Evolutionary conservation across 2,797 vertebrate species (phyloP).

Genomic region (Microhierax caerulescens): DNA sequence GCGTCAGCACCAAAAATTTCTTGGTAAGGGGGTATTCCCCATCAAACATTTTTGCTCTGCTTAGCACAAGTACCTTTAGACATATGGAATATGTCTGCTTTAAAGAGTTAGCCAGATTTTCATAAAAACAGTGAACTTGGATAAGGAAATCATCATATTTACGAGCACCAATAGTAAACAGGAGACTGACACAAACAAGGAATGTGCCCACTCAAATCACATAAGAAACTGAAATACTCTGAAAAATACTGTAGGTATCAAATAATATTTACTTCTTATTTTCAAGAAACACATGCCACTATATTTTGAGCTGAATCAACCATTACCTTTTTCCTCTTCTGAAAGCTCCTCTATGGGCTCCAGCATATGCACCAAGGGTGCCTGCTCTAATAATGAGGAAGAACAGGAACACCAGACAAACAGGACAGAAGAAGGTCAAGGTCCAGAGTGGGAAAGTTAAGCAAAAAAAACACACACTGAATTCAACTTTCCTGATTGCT

Average conservation of each 20-base stretch:
- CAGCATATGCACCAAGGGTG: slow-evolving; percentile 73
- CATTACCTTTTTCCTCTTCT: slow-evolving; percentile 83
- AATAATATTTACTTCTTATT: not conserved
- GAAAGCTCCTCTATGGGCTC: slow-evolving; percentile 83
- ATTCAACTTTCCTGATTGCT: not conserved
- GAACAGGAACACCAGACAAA: slow-evolving; percentile 68
- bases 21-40: not conserved
- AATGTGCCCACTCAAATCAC: not conserved
- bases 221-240: not conserved
- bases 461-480: slow-evolving; percentile 5
- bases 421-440: slow-evolving; percentile 65
- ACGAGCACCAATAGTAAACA: not conserved
- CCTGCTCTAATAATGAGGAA: slow-evolving; percentile 76
- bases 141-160: not conserved
- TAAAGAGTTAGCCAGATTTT: not conserved
- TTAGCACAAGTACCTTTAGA: not conserved
- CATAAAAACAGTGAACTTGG: not conserved
- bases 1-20: not conserved
- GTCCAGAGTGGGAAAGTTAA: slow-evolving; percentile 33
- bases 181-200: not conserved
- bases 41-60: not conserved
- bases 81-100: not conserved
- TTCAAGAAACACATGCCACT: not conserved
- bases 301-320: not conserved
- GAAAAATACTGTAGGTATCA: not conserved